Evolutionary conservation across 1,140 invertebrate species (phyloP).

Genomic region (Riptortus pedestris): DNA sequence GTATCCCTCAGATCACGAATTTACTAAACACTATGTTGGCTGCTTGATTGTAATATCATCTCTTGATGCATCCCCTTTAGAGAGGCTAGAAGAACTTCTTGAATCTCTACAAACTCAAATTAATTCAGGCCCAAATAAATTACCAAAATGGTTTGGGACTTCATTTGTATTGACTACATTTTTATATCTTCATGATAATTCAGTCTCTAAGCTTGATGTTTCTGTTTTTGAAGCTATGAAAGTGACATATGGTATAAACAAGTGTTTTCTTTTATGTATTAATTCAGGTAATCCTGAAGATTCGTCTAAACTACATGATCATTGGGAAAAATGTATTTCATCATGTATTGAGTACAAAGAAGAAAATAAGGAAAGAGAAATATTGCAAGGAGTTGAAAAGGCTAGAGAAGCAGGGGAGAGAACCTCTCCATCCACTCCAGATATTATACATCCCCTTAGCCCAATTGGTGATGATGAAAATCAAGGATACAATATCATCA

Average conservation of each 20-base stretch:
- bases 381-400: slow-evolving; percentile 33
- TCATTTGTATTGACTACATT: slow-evolving; percentile 59
- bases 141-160: slow-evolving; percentile 84
- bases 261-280: slow-evolving; percentile 78
- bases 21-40: slow-evolving; percentile 83
- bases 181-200: slow-evolving; percentile 76
- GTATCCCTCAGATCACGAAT: slow-evolving; percentile 89
- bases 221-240: slow-evolving; percentile 72
- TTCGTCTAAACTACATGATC: slow-evolving; percentile 55
- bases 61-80: slow-evolving; percentile 65
- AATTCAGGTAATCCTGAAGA: slow-evolving; percentile 61
- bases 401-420: slow-evolving; percentile 31
- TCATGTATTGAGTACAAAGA: slow-evolving; percentile 44
- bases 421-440: slow-evolving; percentile 22
- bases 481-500: neutral
- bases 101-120: slow-evolving; percentile 70
- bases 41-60: slow-evolving; percentile 80
- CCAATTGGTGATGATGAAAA: slow-evolving; percentile 30
- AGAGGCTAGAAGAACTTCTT: slow-evolving; percentile 61
- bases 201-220: slow-evolving; percentile 57
- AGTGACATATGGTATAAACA: slow-evolving; percentile 67
- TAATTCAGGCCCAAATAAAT: slow-evolving; percentile 58
- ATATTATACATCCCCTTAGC: slow-evolving; percentile 35
- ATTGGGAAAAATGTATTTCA: slow-evolving; percentile 69
- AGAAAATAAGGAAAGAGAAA: slow-evolving; percentile 10